Evolutionary conservation across 2,113 vertebrate genomes (phyloP).

Genomic region (Lichenostomus cassidix): DNA sequence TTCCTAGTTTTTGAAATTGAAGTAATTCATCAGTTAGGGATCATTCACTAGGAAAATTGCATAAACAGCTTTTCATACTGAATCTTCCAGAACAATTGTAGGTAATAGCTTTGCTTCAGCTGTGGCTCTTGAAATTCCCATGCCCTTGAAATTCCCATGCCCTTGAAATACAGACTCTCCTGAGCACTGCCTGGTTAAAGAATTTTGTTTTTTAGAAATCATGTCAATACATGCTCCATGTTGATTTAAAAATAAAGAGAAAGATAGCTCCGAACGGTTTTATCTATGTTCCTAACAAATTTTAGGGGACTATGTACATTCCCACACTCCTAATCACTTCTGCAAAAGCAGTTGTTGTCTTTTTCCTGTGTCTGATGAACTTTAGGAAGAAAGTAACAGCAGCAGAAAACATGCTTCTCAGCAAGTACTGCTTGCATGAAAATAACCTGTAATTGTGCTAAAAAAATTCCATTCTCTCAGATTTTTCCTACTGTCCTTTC

Average conservation of each 20-base stretch:
- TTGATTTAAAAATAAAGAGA: neutral
- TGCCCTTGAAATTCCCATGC: neutral
- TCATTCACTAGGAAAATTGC: neutral
- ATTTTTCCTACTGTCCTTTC: neutral
- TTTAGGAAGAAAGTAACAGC: neutral
- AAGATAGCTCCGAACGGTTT: neutral
- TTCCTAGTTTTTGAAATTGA: neutral
- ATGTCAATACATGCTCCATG: rapidly evolving
- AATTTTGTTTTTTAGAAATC: neutral
- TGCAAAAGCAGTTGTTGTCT: neutral
- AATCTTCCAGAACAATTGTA: neutral
- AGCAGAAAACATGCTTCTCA: neutral
- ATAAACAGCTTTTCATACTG: neutral
- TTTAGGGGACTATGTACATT: neutral
- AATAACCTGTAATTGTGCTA: neutral
- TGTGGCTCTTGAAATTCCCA: neutral
- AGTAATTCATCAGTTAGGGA: neutral
- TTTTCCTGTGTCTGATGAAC: neutral
- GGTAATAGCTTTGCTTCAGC: neutral
- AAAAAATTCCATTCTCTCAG: neutral
- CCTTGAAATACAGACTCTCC: neutral
- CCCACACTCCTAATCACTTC: neutral
- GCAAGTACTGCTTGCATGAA: neutral
- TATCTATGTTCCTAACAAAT: neutral
- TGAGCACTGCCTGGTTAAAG: neutral